Conservation (phyloP, 2,888 invertebrate species). For the Tethea ocularis region DNA sequence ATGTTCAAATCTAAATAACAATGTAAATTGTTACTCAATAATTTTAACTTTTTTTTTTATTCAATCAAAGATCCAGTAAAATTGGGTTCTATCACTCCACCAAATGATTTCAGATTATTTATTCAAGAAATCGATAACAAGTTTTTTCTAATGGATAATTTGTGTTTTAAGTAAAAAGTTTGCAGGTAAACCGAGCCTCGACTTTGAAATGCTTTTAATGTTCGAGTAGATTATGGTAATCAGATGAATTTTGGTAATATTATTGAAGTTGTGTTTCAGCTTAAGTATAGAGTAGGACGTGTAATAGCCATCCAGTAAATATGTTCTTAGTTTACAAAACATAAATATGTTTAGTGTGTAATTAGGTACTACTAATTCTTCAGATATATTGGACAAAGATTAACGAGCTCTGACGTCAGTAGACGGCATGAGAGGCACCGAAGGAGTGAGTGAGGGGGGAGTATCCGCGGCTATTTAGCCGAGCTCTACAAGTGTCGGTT, state of each 20-base stretch:
- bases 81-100: too few relatives aligned
- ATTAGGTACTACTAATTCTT: too few relatives aligned
- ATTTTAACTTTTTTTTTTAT: too few relatives aligned
- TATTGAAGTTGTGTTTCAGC: neutral
- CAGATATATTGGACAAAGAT: neutral
- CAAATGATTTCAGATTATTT: too few relatives aligned
- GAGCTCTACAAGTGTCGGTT: neutral
- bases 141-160: neutral
- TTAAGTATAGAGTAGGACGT: neutral
- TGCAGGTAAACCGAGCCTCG: neutral
- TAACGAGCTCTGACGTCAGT: neutral
- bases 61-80: too few relatives aligned
- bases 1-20: too few relatives aligned
- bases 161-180: neutral
- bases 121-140: neutral
- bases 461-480: neutral
- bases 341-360: too few relatives aligned
- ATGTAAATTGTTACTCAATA: too few relatives aligned
- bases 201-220: neutral
- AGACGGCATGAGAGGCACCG: neutral
- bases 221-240: conserved; percentile 5
- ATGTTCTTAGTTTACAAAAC: neutral
- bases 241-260: neutral
- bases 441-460: neutral
- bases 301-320: neutral